phyloP scores from a whole-genome alignment of 2,113 vertebrate genomes.

The Uria aalge region DNA sequence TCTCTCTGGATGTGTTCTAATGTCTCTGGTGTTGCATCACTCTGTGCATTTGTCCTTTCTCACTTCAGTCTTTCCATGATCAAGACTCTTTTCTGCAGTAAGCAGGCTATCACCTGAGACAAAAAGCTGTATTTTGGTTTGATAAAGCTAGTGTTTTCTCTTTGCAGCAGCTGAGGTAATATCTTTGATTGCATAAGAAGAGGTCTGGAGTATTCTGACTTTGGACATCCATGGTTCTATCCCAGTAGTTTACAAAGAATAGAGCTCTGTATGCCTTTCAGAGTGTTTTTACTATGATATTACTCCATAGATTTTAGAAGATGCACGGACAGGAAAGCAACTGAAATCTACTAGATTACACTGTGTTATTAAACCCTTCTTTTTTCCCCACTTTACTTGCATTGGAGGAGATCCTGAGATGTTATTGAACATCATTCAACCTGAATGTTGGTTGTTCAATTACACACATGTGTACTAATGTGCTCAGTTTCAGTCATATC shows the following conservation, averaged over 20 bases:
- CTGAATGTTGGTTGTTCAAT: no score
- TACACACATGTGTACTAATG: no score
- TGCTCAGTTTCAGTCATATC: no score
- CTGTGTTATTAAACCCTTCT: no score
- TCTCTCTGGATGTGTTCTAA: neutral
- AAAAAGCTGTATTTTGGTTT: neutral
- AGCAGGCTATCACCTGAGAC: neutral
- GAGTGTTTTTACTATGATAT: neutral
- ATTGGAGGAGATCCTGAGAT: no score
- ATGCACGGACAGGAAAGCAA: neutral
- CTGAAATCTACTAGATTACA: neutral
- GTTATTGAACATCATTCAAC: no score
- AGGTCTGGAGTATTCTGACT: neutral
- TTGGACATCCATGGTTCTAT: neutral
- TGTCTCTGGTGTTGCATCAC: neutral
- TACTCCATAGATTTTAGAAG: neutral
- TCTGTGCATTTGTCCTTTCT: neutral
- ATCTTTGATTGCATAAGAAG: neutral
- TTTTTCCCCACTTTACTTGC: no score
- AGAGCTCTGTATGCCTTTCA: neutral
- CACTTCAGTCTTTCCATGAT: neutral
- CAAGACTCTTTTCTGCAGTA: neutral
- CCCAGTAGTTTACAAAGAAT: neutral
- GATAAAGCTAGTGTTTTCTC: neutral
- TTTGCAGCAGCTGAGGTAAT: neutral